Evolutionary conservation across 1,140 invertebrate genomes (phyloP).

Genomic region (Diorhabda elongata): DNA sequence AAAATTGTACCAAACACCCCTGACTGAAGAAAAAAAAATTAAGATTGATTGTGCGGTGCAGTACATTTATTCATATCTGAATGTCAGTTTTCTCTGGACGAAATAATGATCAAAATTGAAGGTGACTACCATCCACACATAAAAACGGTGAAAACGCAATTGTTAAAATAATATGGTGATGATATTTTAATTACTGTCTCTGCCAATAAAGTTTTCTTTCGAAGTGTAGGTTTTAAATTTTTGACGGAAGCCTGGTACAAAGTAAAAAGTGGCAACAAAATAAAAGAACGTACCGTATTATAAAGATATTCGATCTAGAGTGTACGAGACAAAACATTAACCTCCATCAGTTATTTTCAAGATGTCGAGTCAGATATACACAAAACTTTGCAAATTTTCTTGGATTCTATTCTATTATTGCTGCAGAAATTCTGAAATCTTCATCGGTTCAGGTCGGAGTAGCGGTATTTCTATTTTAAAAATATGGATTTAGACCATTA

Average conservation of each 20-base stretch:
- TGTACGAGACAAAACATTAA: not conserved
- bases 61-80: not conserved
- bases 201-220: not conserved
- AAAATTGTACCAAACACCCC: not conserved
- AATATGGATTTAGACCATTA: constrained; percentile 13
- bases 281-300: not conserved
- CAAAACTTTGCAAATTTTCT: not conserved
- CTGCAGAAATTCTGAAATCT: constrained; percentile 8
- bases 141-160: not conserved
- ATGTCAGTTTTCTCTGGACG: not conserved
- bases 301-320: not conserved
- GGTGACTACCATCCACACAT: not conserved
- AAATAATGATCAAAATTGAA: not conserved
- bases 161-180: not conserved
- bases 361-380: not conserved
- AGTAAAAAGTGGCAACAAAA: not conserved
- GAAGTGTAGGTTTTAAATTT: not conserved
- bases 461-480: constrained; percentile 12
- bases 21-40: not conserved
- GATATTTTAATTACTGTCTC: not conserved
- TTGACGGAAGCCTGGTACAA: not conserved
- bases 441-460: constrained; percentile 1
- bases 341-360: no score
- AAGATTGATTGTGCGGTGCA: not conserved
- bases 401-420: constrained; percentile 9